These are phyloP conservation scores for Uloborus diversus DNA, from an alignment of 1,140 invertebrate genomes.

Conservation along the genomic window DNA sequence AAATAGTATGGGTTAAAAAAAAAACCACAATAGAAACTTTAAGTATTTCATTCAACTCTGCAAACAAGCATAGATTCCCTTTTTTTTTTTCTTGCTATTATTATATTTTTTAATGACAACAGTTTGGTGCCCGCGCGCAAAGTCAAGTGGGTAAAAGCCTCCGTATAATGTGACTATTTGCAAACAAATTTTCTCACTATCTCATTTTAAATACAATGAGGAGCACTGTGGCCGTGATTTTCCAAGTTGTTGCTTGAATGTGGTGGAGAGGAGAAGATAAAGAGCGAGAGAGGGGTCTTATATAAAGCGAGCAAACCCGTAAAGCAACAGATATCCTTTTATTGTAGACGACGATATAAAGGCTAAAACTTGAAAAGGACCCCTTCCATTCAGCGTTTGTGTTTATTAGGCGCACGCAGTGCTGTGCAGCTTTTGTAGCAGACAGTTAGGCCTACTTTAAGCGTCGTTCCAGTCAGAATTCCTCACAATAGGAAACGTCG, in stretches of 20 bases:
- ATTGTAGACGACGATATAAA: constrained; percentile 18
- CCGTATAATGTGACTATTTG: constrained; percentile 29
- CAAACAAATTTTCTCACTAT: constrained; percentile 36
- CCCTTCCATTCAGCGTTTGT: constrained; percentile 22
- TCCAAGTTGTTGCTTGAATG: constrained; percentile 8
- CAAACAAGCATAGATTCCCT: background rate
- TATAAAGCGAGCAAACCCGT: constrained; percentile 11
- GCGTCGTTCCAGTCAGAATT: constrained; percentile 13
- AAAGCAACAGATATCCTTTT: constrained; percentile 38
- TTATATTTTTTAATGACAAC: background rate
- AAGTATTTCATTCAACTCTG: background rate
- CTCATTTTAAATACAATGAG: constrained; percentile 31
- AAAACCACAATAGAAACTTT: background rate
- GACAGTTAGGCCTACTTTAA: constrained; percentile 53
- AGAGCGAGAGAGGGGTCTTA: background rate
- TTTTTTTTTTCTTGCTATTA: background rate
- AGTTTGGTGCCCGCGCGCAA: background rate
- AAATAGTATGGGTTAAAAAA: background rate
- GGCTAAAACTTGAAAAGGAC: constrained; percentile 6
- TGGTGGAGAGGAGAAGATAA: background rate
- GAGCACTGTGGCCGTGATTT: background rate
- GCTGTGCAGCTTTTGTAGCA: constrained; percentile 17
- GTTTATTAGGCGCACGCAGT: constrained; percentile 36
- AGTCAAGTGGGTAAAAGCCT: constrained; percentile 8
- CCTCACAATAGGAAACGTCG: constrained; percentile 43